These are phyloP conservation scores for Acanthurus leucopareius DNA, from an alignment of 2,797 vertebrate species.

Conservation along the genomic window DNA sequence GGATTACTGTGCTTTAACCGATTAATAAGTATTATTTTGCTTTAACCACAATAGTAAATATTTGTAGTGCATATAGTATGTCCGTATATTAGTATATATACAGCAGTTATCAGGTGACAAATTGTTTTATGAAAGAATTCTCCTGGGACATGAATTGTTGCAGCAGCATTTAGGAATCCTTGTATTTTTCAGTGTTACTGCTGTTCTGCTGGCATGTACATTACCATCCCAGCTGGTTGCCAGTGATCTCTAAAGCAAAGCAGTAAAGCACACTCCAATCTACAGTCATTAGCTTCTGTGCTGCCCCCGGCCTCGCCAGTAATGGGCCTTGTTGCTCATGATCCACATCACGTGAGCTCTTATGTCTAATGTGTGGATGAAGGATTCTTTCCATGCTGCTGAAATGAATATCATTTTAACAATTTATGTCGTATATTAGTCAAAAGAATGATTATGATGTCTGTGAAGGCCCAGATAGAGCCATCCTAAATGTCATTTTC, in stretches of 20 bases:
- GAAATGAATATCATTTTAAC: constrained; percentile 72
- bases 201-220: constrained; percentile 62
- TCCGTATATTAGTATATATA: background rate
- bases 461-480: constrained; percentile 31
- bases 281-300: constrained; percentile 77
- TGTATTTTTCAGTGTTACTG: constrained; percentile 68
- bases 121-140: constrained; percentile 41
- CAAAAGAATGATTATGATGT: constrained; percentile 43
- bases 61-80: constrained; percentile 14
- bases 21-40: background rate
- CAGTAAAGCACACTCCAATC: constrained; percentile 77
- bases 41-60: constrained; percentile 8
- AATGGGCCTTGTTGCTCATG: constrained; percentile 80
- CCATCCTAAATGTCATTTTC: constrained; percentile 37
- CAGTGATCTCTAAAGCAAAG: constrained; percentile 75
- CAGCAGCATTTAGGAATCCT: constrained; percentile 32
- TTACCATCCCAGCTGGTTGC: constrained; percentile 71
- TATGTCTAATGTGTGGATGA: constrained; percentile 77
- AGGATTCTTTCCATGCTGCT: constrained; percentile 56
- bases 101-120: constrained; percentile 24
- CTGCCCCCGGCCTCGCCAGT: constrained; percentile 72
- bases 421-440: constrained; percentile 71
- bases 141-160: constrained; percentile 51
- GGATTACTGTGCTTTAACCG: background rate
- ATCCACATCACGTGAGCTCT: constrained; percentile 76